A percentile compares a stretch with the other conserved stretches of the same genome.
Conservation (phyloP, 2,888 invertebrate genomes). For the Deroplatys truncata region DNA sequence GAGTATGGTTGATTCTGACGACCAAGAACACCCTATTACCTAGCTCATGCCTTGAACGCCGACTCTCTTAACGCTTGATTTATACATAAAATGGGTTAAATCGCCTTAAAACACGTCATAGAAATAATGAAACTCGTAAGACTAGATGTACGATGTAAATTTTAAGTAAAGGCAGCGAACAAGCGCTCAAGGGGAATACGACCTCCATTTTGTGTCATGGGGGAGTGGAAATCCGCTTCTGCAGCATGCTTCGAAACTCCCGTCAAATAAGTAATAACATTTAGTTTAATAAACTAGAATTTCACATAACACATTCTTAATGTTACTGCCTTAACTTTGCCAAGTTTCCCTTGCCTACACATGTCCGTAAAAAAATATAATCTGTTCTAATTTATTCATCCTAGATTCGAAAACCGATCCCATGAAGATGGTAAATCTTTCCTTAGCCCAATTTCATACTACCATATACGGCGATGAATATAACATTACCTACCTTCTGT, state of each 20-base stretch:
- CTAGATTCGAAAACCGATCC: conserved; percentile 33
- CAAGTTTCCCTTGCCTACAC: conserved; percentile 6
- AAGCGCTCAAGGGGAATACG: conserved; percentile 34
- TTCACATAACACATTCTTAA: conserved; percentile 18
- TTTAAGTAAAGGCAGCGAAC: conserved; percentile 2
- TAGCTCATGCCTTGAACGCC: neutral
- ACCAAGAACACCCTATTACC: neutral
- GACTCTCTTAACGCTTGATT: neutral
- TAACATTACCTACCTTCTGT: conserved; percentile 26
- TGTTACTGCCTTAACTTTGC: conserved; percentile 10
- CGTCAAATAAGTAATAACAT: conserved; percentile 28
- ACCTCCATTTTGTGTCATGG: conserved; percentile 36
- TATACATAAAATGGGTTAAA: neutral
- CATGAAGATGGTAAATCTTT: conserved; percentile 32
- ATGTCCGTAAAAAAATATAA: conserved; percentile 17
- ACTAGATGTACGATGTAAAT: neutral
- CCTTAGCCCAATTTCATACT: conserved; percentile 33
- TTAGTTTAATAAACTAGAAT: conserved; percentile 12
- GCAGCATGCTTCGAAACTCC: conserved; percentile 34
- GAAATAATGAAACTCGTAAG: neutral
- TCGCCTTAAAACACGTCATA: neutral
- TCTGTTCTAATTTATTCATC: conserved; percentile 30
- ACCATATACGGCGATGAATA: conserved; percentile 32
- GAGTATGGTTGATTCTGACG: neutral
- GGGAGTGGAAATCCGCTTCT: conserved; percentile 34